Evolutionary conservation across 2,113 vertebrate genomes (phyloP), one percentile per base, ranked within the genome.

Genomic region (Poicephalus gulielmi): DNA sequence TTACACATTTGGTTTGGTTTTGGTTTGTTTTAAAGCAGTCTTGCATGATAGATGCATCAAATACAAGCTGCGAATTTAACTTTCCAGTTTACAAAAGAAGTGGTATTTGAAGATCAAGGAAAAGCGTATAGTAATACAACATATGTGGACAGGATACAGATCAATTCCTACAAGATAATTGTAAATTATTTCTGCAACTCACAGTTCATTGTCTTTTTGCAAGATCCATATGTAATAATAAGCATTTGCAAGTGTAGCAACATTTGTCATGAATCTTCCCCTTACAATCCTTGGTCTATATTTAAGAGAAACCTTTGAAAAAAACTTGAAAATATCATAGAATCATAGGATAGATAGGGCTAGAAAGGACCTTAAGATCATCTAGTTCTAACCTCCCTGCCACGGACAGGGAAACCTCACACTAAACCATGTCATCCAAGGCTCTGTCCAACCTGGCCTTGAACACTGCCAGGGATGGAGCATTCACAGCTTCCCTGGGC

Each of bases 121-220:
- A 76, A 93, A 55, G 8, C 5, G 35, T 28, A 9, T 1, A 43
- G 7, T 39, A 62, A 62, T 31, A 31, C 35, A 20, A 74, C 28
- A 55, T 18, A 10, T 7, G 7, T 69, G 25, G 47, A 12, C 16
- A 68, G 27, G 12, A 9, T 33, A 33, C 5, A 68, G 9, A 33
- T 9, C 6, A 84, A 31, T 39, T 47, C 0, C 0, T 46, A 30
- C 20, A 68, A 68, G 17, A 7, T 35, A 85, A 27, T 4, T 60
- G 22, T 43, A 37, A 53, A 52, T 35, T 50, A 39, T 49, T 70
- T 94, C 47, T 77, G 5, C 18, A 80, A 16, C 14, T 64, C 22
- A 46, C 14, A 49, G 24, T 17, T 90, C 3, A 7, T 59, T 35
- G 6, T 57, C 22, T 73, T 19, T 76, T 85, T 93, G 7, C 17